Percentiles rank a stretch among this genome's conserved stretches.
Conservation (phyloP, 2,797 vertebrate species). For the Acanthurus leucopareius region DNA sequence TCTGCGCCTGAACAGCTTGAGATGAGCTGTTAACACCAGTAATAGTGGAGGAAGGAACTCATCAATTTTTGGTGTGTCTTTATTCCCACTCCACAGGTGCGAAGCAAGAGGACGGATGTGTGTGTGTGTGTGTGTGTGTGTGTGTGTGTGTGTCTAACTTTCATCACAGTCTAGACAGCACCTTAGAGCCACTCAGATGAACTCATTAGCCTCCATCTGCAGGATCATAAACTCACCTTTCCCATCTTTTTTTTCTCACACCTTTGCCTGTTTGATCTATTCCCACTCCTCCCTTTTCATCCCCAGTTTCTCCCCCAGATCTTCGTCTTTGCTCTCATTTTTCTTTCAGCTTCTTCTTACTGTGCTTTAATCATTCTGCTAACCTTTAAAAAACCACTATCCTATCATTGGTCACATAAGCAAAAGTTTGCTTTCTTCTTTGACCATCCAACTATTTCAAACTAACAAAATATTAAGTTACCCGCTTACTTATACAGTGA, state of each 20-base stretch:
- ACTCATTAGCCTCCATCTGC: slow-evolving; percentile 69
- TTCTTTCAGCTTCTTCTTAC: slow-evolving; percentile 13
- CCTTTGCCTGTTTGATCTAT: slow-evolving; percentile 16
- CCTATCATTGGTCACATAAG: not conserved
- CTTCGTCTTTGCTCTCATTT: slow-evolving; percentile 10
- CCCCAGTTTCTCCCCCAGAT: not conserved
- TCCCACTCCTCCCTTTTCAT: slow-evolving; percentile 1
- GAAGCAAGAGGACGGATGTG: not conserved
- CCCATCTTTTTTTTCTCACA: slow-evolving; percentile 30
- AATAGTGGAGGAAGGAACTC: slow-evolving; percentile 40
- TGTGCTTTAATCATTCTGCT: not conserved
- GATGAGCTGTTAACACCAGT: slow-evolving; percentile 41
- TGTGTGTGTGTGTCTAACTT: slow-evolving; percentile 44
- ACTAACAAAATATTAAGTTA: no score
- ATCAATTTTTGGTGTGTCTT: slow-evolving; percentile 50
- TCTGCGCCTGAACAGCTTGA: slow-evolving; percentile 18
- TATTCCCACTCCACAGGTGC: slow-evolving; percentile 59
- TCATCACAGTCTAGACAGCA: slow-evolving; percentile 60
- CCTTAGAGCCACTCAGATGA: slow-evolving; percentile 56
- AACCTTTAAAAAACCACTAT: not conserved
- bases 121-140: slow-evolving; percentile 11
- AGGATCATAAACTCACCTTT: slow-evolving; percentile 60
- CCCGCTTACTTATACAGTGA: no score
- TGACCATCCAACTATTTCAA: no score
- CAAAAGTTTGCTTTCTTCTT: no score